Percentiles rank a stretch among this genome's conserved stretches.
phyloP scores from a whole-genome alignment of 2,888 invertebrate species.

The Drosophila infuscata region DNA sequence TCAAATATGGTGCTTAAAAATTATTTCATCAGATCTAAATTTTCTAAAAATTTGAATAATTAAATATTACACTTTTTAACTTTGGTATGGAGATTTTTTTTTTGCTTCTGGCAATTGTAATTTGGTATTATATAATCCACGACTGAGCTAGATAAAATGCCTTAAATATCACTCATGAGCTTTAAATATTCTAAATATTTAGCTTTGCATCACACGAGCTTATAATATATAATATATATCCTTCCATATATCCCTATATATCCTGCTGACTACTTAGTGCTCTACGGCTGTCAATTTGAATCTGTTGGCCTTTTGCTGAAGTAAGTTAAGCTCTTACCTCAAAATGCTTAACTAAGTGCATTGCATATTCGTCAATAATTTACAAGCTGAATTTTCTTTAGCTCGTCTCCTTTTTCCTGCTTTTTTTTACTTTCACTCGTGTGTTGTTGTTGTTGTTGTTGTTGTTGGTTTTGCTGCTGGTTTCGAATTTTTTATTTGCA shows the following conservation, averaged over 20 bases:
- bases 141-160: neutral
- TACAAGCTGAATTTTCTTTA: constrained; percentile 24
- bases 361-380: constrained; percentile 59
- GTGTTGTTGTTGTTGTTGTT: constrained; percentile 41
- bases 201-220: neutral
- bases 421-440: constrained; percentile 4
- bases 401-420: neutral
- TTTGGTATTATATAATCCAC: neutral
- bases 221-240: neutral
- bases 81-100: too few relatives aligned
- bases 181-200: neutral
- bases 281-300: neutral
- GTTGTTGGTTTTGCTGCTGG: constrained; percentile 23
- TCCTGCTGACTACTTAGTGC: neutral
- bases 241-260: neutral
- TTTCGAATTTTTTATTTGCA: constrained; percentile 76
- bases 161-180: neutral
- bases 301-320: neutral
- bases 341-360: constrained; percentile 49
- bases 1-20: too few relatives aligned
- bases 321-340: neutral
- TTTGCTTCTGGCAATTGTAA: too few relatives aligned
- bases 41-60: too few relatives aligned
- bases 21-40: neutral
- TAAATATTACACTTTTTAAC: too few relatives aligned